Base-by-base conservation (phyloP, 2,888 invertebrate genomes). In the Polydrusus tereticollis region DNA sequence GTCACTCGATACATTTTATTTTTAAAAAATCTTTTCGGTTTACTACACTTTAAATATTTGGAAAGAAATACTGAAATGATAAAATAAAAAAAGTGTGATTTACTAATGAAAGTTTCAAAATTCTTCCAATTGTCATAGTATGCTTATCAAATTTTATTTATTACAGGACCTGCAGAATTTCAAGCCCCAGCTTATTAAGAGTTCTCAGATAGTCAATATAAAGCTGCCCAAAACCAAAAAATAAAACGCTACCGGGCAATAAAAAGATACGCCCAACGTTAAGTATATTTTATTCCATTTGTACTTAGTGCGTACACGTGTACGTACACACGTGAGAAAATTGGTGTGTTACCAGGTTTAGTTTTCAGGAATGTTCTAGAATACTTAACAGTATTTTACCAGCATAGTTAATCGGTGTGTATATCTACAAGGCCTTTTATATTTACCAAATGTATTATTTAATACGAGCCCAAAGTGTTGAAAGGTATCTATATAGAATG, bases 131-230 rank as follows among this genome's bases (percentile, higher is more conserved):
- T 64, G 10, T 52, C 47, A 3, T 12, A 10, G 4, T 52, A 21
- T 4, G 6, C 10, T 26, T 3, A 52, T 52, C n/a, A 16, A 45
- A 16, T 43, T 62, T 71, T 58, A 64, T 63, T 69, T 62, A 75
- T 87, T 88, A 66, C 88, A 89, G 91, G 90, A 80, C 89, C 90
- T 82, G 88, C 89, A 76, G 92, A 92, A 83, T 92, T 92, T 85
- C 91, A 92, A 80, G 91, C 92, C 60, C 92, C 92, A 63, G 91
- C 92, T 76, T 92, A 92, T 83, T 92, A 90, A 88, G 78, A 20
- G 29, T 38, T 23, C 38, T 20, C 60, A 59, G 69, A 65, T 60
- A 69, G 69, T 68, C 64, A 73, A 50, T 57, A 58, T 14, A 20
- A 52, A 59, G 69, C 69, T 69, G 60, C 66, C 69, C 66, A 29